Evolutionary conservation across 2,113 vertebrate genomes (phyloP), one percentile per base, ranked within the genome.

Genomic region (Chlorodrepanis virens): DNA sequence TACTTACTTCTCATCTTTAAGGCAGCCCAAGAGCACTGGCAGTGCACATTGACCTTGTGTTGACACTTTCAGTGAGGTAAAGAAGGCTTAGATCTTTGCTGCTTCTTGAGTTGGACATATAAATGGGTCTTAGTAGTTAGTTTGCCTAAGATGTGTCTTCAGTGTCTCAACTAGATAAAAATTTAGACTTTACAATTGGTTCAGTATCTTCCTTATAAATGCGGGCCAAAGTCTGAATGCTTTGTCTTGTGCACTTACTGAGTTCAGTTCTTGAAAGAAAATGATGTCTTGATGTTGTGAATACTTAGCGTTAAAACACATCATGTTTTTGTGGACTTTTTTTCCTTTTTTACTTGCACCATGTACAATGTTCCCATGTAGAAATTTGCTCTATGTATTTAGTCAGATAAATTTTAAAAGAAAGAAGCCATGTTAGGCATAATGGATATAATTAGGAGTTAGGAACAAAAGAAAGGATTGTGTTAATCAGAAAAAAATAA

Each of bases 261-360:
- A n/a, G n/a, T 53, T 71, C 3, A 33, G 68, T 71, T 87, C 44
- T 89, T 67, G 57, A 40, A 75, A 81, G 31, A 37, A 76, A 45
- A 45, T 25, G 2, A 5, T 49, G 24, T 18, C 35, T 54, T 44
- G 42, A 44, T 44, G 42, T 44, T 50, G 7, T 5, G 45, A 83
- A 50, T 45, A 24, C 9, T 54, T 29, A 4, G n/a, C 71, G n/a
- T 64, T 57, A 25, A 61, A 93, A 70, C 29, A 70, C 29, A n/a
- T 35, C 18, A 6, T 0, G 0, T 3, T 53, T 69, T 40, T 50
- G 40, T 76, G 57, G 37, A 28, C 5, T 0, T 74, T 39, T 35
- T 50, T 37, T 37, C 24, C 16, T 68, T 84, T 84, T 49, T 64
- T 14, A 37, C 39, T 47, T 57, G 61, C 23, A 63, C 42, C 24